phyloP scores from a whole-genome alignment of 1,140 invertebrate species.

The Eupristina koningsbergeri region DNA sequence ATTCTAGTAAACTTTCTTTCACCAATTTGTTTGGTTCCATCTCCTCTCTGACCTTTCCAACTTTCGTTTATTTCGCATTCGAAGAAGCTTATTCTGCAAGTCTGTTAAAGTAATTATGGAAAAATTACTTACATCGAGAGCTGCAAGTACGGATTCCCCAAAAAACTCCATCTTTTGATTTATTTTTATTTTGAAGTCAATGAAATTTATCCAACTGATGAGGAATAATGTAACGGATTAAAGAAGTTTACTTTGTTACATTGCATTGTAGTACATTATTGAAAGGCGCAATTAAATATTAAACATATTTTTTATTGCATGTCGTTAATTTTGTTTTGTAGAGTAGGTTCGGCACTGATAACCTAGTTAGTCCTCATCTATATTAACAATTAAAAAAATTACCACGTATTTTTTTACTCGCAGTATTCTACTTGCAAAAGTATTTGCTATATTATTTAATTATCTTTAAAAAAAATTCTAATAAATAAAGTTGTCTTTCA shows the following conservation, averaged over 20 bases:
- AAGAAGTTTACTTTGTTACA: neutral
- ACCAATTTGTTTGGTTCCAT: constrained; percentile 37
- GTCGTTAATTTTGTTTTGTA: neutral
- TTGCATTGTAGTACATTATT: neutral
- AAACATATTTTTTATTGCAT: neutral
- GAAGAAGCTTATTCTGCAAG: neutral
- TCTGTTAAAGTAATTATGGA: constrained; percentile 24
- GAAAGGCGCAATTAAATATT: neutral
- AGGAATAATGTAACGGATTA: neutral
- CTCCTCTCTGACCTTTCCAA: neutral
- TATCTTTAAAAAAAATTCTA: no score
- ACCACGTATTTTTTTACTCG: no score
- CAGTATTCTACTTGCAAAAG: no score
- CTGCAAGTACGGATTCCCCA: neutral
- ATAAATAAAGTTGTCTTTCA: no score
- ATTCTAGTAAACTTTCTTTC: constrained; percentile 44
- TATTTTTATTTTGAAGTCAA: neutral
- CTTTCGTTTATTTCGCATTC: constrained; percentile 35
- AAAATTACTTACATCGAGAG: constrained; percentile 11
- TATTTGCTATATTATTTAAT: no score
- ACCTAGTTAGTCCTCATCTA: neutral
- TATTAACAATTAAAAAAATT: neutral
- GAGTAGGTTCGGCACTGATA: neutral
- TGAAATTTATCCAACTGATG: neutral
- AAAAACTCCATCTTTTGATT: neutral